A percentile compares a stretch with the other conserved stretches of the same genome.
These are phyloP conservation scores for Psylliodes chrysocephalus DNA, from an alignment of 2,888 invertebrate genomes.

Conservation along the genomic window DNA sequence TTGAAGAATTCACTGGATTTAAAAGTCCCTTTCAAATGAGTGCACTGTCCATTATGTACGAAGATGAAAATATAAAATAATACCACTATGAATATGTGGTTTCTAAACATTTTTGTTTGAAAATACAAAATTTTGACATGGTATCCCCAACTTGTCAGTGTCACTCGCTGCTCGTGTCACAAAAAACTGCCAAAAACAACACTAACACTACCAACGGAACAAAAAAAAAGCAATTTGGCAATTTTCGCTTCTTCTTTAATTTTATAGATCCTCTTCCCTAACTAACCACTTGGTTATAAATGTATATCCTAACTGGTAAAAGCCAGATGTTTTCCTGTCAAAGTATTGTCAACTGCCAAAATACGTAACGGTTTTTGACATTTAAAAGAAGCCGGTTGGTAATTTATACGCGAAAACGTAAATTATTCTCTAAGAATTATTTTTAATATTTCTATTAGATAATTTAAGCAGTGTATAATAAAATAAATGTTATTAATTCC, in stretches of 20 bases:
- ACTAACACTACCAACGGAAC: too few relatives aligned
- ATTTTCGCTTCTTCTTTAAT: too few relatives aligned
- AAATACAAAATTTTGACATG: slow-evolving; percentile 47
- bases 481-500: too few relatives aligned
- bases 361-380: slow-evolving; percentile 20
- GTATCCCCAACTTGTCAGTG: slow-evolving; percentile 25
- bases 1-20: slow-evolving; percentile 82
- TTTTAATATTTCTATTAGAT: too few relatives aligned
- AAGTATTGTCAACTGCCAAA: slow-evolving; percentile 5
- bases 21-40: slow-evolving; percentile 74
- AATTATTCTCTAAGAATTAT: neutral
- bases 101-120: slow-evolving; percentile 52
- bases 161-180: neutral
- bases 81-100: slow-evolving; percentile 43
- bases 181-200: too few relatives aligned
- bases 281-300: too few relatives aligned
- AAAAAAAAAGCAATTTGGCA: too few relatives aligned
- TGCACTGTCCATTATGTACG: slow-evolving; percentile 53
- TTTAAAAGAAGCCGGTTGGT: slow-evolving; percentile 4
- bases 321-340: too few relatives aligned
- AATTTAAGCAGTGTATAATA: too few relatives aligned
- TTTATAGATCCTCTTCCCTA: too few relatives aligned
- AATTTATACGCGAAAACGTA: neutral
- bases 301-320: too few relatives aligned
- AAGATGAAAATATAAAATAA: slow-evolving; percentile 43